Evolutionary conservation across 2,797 vertebrate genomes (phyloP), one percentile per base, ranked within the genome.

Genomic region (Falco rusticolus): DNA sequence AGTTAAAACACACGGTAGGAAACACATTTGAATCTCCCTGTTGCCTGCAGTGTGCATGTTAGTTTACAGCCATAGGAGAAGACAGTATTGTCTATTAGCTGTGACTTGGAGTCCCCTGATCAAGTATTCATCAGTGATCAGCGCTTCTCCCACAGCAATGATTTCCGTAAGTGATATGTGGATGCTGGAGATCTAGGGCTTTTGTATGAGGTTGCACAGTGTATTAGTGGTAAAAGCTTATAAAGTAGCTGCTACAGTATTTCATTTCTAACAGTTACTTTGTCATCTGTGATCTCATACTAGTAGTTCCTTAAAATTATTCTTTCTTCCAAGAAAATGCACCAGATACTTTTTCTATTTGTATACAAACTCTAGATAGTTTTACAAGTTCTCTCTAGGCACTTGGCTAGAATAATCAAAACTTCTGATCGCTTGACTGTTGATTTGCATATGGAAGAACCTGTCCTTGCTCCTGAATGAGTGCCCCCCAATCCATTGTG

Each of bases 151-250:
- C 39, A 17, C 51, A 25, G 26, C 28, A 54, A 0, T 8, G 2
- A 6, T 21, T 43, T 43, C 43, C 8, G 0, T 48, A 29, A 16
- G 12, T 28, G 37, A 18, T 45, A 2, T 0, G 4, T 0, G 18
- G 37, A 3, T 56, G 10, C 7, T 69, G 74, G 61, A 54, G 21
- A 59, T 57, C 6, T 19, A 1, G 4, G 45, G 39, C 6, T 8
- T 60, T 66, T 9, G 12, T 74, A 3, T 43, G 41, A 71, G 45
- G 22, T 21, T 57, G 33, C 78, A 16, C 33, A 59, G 14, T 31
- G 16, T 43, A 6, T 59, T 65, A 31, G 69, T 29, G 19, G 33
- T 66, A 50, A 28, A 74, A 81, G 25, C 63, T 80, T 71, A 10
- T 33, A 48, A 84, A 71, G 29, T 4, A 71, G 26, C 43, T 82